A percentile compares a stretch with the other conserved stretches of the same genome.
These are phyloP conservation scores for Avahi laniger DNA, from an alignment of 2,797 vertebrate species.

Conservation along the genomic window DNA sequence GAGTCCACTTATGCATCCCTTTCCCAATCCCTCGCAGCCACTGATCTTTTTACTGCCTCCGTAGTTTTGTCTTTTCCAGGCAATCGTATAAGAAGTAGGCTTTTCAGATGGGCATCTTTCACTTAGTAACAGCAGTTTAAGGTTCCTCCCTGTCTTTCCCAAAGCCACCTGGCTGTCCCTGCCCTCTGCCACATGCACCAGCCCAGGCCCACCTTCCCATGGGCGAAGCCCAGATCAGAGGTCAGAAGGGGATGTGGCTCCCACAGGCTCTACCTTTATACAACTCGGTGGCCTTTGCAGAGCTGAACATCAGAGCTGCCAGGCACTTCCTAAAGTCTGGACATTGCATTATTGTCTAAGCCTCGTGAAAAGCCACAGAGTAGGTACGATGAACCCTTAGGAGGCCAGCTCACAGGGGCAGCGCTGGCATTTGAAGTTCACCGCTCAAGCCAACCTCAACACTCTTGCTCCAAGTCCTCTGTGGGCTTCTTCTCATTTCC, in stretches of 20 bases:
- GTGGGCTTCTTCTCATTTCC: constrained; percentile 33
- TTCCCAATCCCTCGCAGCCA: not conserved
- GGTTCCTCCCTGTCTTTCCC: not conserved
- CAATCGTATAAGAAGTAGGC: not conserved
- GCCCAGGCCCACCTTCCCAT: not conserved
- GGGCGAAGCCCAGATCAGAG: no score
- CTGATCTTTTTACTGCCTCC: not conserved
- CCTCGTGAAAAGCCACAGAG: not conserved
- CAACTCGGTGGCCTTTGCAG: not conserved
- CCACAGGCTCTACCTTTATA: not conserved
- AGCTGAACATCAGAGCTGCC: not conserved
- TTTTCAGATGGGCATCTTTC: not conserved
- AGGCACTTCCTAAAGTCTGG: not conserved
- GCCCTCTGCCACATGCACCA: no score
- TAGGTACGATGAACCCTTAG: fast-evolving
- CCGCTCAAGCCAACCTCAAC: no score
- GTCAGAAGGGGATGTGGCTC: no score
- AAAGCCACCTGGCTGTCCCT: not conserved
- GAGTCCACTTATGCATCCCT: not conserved
- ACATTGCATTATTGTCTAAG: not conserved
- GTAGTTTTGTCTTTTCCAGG: not conserved
- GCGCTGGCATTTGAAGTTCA: not conserved
- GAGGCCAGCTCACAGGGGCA: not conserved
- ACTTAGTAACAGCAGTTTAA: not conserved
- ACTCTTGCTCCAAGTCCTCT: not conserved